Evolutionary conservation across 30 jellyfish, hydroid and myxozoan species (phyloP), one percentile per base, ranked within the genome.

Genomic region (Turritopsis dohrnii): DNA sequence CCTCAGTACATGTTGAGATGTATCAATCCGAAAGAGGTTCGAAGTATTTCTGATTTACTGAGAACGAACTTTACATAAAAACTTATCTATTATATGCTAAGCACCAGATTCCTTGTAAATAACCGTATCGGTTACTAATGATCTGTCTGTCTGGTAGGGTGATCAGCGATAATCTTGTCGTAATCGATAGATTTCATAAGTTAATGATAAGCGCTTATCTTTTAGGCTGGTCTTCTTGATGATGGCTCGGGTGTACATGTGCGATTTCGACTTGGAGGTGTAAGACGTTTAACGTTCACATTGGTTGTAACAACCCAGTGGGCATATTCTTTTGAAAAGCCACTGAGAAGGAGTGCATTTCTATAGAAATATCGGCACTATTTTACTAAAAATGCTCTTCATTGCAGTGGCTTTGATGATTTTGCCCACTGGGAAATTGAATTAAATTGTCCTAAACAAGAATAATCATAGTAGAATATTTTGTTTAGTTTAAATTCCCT

Each of bases 181-280:
- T 13, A 41, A 41, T 41, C 60, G 76, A 21, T 21, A 17, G 29
- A 17, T 66, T n/a, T 66, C 29, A n/a, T n/a, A n/a, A n/a, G n/a
- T n/a, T n/a, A n/a, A n/a, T 66, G 76, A n/a, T 25, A 17, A 25
- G 76, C 7, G 23, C 83, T 76, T 21, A 27, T 13, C 82, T 75
- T n/a, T 80, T 81, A 92, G 98, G 72, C 93, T 1, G 77, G 28
- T 25, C 86, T 93, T 74, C 88, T 93, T 18, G 98, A 93, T 77
- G 25, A 88, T 53, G 96, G 95, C 1, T 75, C 98, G 71, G 98
- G 98, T 16, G 81, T 75, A 18, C 95, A 79, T 65, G 86, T 93
- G 25, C 90, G 96, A 25, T 93, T 93, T 77, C 71, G 98, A 53
- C 86, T 93, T 19, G 96, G 95, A 19, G 98, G 98, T 60, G 98